Evolutionary conservation across 2,888 invertebrate species (phyloP), one percentile per base, ranked within the genome.

Genomic region (Thera obeliscata): DNA sequence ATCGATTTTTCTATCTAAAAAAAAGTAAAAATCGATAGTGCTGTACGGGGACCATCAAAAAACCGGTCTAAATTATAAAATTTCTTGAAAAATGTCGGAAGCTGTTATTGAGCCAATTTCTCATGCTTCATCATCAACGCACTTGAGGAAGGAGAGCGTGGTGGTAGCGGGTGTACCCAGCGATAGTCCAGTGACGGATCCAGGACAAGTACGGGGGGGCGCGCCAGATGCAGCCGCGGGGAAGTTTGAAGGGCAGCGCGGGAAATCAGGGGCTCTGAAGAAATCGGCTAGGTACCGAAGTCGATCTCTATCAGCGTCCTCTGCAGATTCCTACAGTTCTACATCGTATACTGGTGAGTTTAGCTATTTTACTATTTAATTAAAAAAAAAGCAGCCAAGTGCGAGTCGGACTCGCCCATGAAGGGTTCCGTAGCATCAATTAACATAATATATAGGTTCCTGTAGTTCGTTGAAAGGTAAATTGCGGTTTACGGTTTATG

Each of bases 311-410:
- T 98, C 98, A 9, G 98, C 98, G 3, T 98, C 98, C 6, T 98
- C 98, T 49, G 98, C 98, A 63, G 98, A 98, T 89, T 98, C 98
- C 35, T 98, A 98, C 92, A 98, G 98, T 89, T 98, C 98, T 76
- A 95, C 95, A 22, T 95, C 95, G 0, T 95, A 95, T 77, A 95
- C 95, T 50, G 95, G 95, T 90, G 71, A 88, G 92, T 83, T 58
- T 66, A n/a, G 12, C n/a, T 0, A 2, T 56, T 1, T 11, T 35
- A 11, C 2, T 46, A 9, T 46, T 46, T 46, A 46, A 46, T 9
- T 43, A 2, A 41, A 41, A 41, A 41, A 7, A 41, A 41, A n/a
- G n/a, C n/a, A n/a, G n/a, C n/a, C n/a, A n/a, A n/a, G n/a, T n/a
- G n/a, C n/a, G n/a, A n/a, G n/a, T n/a, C n/a, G n/a, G n/a, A n/a